Conservation (phyloP, 2,888 invertebrate genomes). For the Pristionchus exspectatus region DNA sequence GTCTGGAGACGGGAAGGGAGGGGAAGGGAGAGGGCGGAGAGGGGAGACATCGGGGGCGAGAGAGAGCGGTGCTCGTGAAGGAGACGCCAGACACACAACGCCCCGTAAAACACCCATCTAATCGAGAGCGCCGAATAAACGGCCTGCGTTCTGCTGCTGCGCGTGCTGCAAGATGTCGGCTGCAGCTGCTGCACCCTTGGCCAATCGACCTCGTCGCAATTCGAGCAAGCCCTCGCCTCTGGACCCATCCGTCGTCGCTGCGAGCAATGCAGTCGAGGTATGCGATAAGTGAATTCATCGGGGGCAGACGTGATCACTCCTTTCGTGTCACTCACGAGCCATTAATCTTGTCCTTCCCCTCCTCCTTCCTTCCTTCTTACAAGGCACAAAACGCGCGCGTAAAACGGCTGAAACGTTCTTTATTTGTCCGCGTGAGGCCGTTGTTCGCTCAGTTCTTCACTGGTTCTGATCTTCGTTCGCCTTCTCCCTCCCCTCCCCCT, state of each 20-base stretch:
- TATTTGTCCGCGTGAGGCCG: not conserved
- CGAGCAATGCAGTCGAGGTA: slow-evolving; percentile 17
- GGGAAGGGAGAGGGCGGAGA: slow-evolving; percentile 6
- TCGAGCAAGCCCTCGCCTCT: slow-evolving; percentile 44
- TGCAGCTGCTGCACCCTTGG: slow-evolving; percentile 15
- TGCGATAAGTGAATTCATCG: not conserved
- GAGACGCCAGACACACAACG: not conserved
- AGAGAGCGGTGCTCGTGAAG: not conserved
- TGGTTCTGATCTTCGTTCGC: not conserved
- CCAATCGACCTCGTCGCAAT: slow-evolving; percentile 18
- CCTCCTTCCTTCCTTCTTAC: not conserved
- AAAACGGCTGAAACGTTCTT: not conserved
- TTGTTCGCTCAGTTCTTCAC: not conserved
- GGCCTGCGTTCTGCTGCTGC: not conserved
- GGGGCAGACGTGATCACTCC: not conserved
- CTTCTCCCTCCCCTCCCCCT: not conserved
- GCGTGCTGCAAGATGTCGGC: slow-evolving; percentile 13
- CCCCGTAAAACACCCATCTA: not conserved
- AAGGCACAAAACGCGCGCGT: not conserved
- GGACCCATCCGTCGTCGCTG: not conserved
- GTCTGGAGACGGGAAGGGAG: slow-evolving; percentile 10
- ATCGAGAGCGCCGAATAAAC: not conserved
- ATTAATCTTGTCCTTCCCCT: not conserved
- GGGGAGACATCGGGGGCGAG: not conserved
- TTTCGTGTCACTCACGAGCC: not conserved